phyloP scores from a whole-genome alignment of 2,113 vertebrate genomes.

The Mormoops blainvillei region DNA sequence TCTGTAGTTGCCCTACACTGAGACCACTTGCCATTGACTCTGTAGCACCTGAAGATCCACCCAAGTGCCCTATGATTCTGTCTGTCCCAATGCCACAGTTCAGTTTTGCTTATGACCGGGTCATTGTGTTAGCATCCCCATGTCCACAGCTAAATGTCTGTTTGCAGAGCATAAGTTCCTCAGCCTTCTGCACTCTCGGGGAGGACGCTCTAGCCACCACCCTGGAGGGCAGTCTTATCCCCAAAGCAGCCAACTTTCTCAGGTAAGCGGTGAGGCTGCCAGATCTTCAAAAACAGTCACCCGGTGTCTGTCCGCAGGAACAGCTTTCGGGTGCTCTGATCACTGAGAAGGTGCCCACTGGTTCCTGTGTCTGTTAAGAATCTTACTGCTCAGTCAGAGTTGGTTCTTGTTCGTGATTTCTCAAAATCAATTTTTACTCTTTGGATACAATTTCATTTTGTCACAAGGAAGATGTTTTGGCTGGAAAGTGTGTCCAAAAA shows the following conservation, averaged over 20 bases:
- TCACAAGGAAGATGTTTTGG: neutral
- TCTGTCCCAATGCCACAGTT: neutral
- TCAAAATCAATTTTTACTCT: neutral
- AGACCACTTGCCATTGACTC: neutral
- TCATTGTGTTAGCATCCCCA: neutral
- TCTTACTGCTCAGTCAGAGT: neutral
- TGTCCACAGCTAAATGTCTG: neutral
- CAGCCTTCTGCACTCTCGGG: neutral
- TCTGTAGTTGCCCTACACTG: neutral
- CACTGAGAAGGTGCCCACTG: neutral
- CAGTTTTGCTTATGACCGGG: neutral
- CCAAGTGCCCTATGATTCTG: neutral
- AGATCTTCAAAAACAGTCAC: neutral
- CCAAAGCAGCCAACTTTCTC: neutral
- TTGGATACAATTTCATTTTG: slow-evolving; percentile 3
- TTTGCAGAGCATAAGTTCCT: neutral
- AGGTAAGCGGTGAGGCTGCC: neutral
- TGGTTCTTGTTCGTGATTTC: neutral
- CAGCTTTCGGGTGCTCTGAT: neutral
- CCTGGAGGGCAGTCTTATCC: neutral
- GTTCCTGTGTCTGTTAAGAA: neutral
- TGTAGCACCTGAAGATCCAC: neutral
- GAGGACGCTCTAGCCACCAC: neutral
- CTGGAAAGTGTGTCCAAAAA: neutral
- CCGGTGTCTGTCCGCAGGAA: neutral